Evolutionary conservation across 2,797 vertebrate species (phyloP), one percentile per base, ranked within the genome.

Genomic region (Peromyscus eremicus): DNA sequence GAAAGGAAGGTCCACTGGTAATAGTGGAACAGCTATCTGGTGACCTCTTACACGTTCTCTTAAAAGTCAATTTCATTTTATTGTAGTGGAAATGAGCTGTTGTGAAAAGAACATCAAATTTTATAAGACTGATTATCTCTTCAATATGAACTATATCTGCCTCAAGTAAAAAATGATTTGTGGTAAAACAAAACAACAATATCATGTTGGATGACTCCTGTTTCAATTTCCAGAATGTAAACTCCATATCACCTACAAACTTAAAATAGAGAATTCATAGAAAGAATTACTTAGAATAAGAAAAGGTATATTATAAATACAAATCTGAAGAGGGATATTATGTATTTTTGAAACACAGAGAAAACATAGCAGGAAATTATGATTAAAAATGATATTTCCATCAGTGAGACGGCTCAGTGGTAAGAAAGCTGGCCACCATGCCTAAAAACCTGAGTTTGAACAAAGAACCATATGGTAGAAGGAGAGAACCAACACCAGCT

Each of bases 41-140:
- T 23, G 73, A 79, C 60, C 19, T 87, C 17, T 21, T 68, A 68
- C 76, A 68, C 62, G 79, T 86, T 80, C 60, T 94, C n/a, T 71
- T 87, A 34, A 94, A 96, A 92, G 37, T 57, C 17, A 75, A 40
- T 92, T 95, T 93, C 21, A 40, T 88, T 96, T 85, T 95, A 94
- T 11, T 70, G 2, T 37, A 62, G 60, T 77, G 6, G 43, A 92
- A 95, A 91, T 88, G 19, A 95, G 34, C 9, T 88, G 32, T 66
- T 92, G 80, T 52, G 43, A 94, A 95, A 96, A 89, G 46, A 79
- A 52, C 71, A 95, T 86, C 52, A 94, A 70, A 85, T 92, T 95
- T 96, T 79, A 79, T 75, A 92, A 62, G n/a, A 92, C 25, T 96
- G 92, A 91, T 95, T 91, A 95, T 79, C 90, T 94, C 60, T 37